These are phyloP conservation scores for Xestia c-nigrum DNA, from an alignment of 2,888 invertebrate species.

Conservation along the genomic window DNA sequence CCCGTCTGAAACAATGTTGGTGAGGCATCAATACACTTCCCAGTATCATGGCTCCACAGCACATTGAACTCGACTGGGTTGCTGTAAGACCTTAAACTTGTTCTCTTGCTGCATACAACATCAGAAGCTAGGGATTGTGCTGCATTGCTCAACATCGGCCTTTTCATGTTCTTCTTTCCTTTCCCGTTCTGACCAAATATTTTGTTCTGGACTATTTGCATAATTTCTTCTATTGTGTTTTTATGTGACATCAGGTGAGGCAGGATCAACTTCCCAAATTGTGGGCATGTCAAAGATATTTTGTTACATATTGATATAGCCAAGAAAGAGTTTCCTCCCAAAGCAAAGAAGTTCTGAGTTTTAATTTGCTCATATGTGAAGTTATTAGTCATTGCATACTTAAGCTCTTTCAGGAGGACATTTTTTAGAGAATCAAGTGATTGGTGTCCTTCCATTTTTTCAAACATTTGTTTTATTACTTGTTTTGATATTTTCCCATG, in stretches of 20 bases:
- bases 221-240: constrained; percentile 81
- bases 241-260: constrained; percentile 88
- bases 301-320: constrained; percentile 92
- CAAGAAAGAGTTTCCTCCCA: constrained; percentile 93
- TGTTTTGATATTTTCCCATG: constrained; percentile 93
- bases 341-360: constrained; percentile 88
- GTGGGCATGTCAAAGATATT: constrained; percentile 84
- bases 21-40: constrained; percentile 96
- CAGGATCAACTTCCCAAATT: constrained; percentile 88
- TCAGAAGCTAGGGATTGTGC: constrained; percentile 25
- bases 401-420: constrained; percentile 78
- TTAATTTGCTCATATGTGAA: constrained; percentile 81
- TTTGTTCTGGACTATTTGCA: constrained; percentile 77
- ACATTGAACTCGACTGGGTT: constrained; percentile 80
- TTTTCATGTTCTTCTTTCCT: constrained; percentile 73
- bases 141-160: constrained; percentile 63
- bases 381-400: constrained; percentile 68
- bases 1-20: constrained; percentile 89
- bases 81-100: constrained; percentile 32
- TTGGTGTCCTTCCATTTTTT: constrained; percentile 70
- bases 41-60: constrained; percentile 91
- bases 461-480: constrained; percentile 83
- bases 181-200: constrained; percentile 68
- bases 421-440: constrained; percentile 71
- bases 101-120: constrained; percentile 60